These are phyloP conservation scores for Gobionotothen gibberifrons DNA, from an alignment of 2,797 vertebrate species.

Conservation along the genomic window DNA sequence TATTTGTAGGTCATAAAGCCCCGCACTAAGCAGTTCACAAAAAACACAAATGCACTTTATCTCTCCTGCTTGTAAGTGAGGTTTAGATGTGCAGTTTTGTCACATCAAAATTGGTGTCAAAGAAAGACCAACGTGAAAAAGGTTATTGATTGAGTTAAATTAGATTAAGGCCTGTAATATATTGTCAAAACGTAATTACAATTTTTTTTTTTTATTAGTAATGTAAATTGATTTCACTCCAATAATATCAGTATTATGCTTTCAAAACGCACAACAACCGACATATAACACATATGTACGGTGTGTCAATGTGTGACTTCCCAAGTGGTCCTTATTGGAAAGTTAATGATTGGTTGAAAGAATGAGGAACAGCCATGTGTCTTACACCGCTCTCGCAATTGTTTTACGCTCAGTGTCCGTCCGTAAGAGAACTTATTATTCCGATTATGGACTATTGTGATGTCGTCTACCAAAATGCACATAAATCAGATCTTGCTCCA, in stretches of 20 bases:
- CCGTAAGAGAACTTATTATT: too few species aligned
- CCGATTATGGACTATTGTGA: too few species aligned
- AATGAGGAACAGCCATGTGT: neutral
- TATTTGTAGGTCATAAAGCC: neutral
- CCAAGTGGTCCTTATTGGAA: neutral
- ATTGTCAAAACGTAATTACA: too few species aligned
- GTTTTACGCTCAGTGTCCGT: too few species aligned
- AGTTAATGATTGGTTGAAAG: slow-evolving; percentile 12
- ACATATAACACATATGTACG: neutral
- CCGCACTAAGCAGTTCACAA: neutral
- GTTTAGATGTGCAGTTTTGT: slow-evolving; percentile 14
- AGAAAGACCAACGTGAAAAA: slow-evolving; percentile 16
- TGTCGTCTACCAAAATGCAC: too few species aligned
- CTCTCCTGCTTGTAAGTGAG: slow-evolving; percentile 5
- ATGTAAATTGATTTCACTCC: slow-evolving; percentile 1
- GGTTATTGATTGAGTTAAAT: slow-evolving; percentile 10
- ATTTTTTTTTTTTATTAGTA: too few species aligned
- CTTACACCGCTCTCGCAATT: too few species aligned
- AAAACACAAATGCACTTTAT: slow-evolving; percentile 2
- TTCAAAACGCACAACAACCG: neutral
- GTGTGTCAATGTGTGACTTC: neutral
- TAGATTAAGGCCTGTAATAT: neutral
- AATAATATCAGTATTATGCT: neutral
- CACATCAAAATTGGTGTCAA: slow-evolving; percentile 1
- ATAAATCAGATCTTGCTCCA: too few species aligned